Base-by-base conservation (phyloP, 2,113 vertebrate species). In the Fregetta grallaria region DNA sequence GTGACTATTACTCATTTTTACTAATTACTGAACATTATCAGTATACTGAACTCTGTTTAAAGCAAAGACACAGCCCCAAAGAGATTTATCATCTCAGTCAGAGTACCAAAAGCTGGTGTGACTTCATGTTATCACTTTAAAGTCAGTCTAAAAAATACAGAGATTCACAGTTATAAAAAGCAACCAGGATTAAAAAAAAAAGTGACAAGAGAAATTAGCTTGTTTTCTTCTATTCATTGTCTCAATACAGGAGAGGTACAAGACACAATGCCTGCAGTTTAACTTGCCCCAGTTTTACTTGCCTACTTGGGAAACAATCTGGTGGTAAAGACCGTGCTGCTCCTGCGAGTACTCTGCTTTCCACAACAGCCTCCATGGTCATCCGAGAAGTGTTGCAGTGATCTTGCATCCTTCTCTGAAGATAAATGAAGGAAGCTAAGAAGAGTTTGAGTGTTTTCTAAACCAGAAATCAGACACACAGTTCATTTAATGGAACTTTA, bases 311-410 rank as follows among this genome's bases (percentile, higher is more conserved):
- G 58, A 81, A 95, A 72, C 15, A 63, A 50, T 32, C 15, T 71
- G 14, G 3, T 12, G 26, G 13, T 32, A 58, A 68, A 38, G 16
- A 55, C 3, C 2, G 1, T 1, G 0, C 9, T 65, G 15, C 12
- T 91, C 29, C 49, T 84, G 15, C 1, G 1, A 86, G 22, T 32
- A 13, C 8, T 66, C 34, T 32, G 26, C n/a, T 71, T 70, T 71
- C 78, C 56, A 38, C 38, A 56, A 36, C 5, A 67, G 9, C 12
- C 21, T 81, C n/a, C 65, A 9, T 13, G 13, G 15, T 55, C 56
- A 38, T 74, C 32, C 26, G 32, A 71, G 27, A 84, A 58, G 32
- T 23, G 21, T 30, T 84, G 29, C 38, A 70, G 34, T 15, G 6
- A 38, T 27, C 30, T 68, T 53, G 4, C 58, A 7, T 17, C 21